A percentile compares a stretch with the other conserved stretches of the same genome.
Conservation (phyloP, 2,113 vertebrate genomes). For the Platichthys stellatus region DNA sequence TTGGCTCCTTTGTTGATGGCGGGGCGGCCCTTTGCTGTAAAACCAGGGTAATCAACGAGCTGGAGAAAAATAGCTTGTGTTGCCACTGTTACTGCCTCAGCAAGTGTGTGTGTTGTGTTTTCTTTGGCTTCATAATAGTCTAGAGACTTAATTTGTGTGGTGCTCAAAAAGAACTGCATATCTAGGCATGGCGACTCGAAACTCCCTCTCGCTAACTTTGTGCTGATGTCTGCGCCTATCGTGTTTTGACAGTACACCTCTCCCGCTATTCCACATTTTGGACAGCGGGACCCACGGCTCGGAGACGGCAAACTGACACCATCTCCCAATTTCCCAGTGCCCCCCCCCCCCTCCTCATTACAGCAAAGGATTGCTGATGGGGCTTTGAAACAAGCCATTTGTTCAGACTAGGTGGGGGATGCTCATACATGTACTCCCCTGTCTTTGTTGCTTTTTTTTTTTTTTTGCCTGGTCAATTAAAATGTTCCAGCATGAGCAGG, state of each 20-base stretch:
- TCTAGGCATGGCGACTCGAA: slow-evolving; percentile 56
- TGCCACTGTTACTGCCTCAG: slow-evolving; percentile 49
- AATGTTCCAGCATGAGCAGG: slow-evolving; percentile 66
- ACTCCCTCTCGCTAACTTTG: slow-evolving; percentile 64
- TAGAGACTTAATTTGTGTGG: slow-evolving; percentile 73
- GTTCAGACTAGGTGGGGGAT: slow-evolving; percentile 49
- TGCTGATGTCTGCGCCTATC: slow-evolving; percentile 74
- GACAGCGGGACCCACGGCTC: slow-evolving; percentile 66
- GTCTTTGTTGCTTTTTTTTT: slow-evolving; percentile 29
- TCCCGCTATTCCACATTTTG: slow-evolving; percentile 67
- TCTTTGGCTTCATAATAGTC: slow-evolving; percentile 61
- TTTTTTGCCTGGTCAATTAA: slow-evolving; percentile 68
- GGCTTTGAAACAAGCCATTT: slow-evolving; percentile 68
- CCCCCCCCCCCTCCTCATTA: slow-evolving; percentile 60
- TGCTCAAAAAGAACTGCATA: slow-evolving; percentile 66
- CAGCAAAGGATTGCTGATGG: slow-evolving; percentile 71
- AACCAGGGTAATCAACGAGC: slow-evolving; percentile 69
- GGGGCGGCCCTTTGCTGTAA: slow-evolving; percentile 42
- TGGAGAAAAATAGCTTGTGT: slow-evolving; percentile 51
- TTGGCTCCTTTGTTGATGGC: slow-evolving; percentile 59
- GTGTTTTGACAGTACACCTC: slow-evolving; percentile 72
- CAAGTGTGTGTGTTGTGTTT: slow-evolving; percentile 51
- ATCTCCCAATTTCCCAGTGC: slow-evolving; percentile 50
- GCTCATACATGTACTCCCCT: slow-evolving; percentile 3
- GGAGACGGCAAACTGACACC: slow-evolving; percentile 67